Conservation (phyloP, 2,113 vertebrate species). For the Dipodomys merriami region DNA sequence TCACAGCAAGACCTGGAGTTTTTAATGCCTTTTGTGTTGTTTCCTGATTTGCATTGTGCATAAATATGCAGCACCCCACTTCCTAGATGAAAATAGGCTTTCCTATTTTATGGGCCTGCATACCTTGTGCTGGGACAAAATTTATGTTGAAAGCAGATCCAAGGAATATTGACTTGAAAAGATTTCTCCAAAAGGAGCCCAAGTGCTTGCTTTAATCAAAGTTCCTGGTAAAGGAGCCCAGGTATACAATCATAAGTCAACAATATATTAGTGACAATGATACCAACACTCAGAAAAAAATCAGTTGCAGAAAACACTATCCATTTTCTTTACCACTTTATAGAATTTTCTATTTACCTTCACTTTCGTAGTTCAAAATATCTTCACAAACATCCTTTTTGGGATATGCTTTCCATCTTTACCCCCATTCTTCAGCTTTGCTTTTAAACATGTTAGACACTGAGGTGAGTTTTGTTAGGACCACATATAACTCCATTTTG, state of each 20-base stretch:
- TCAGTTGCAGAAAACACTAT: not conserved
- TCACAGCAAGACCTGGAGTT: slow-evolving; percentile 34
- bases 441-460: not conserved
- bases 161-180: slow-evolving; percentile 61
- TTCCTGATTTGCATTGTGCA: slow-evolving; percentile 63
- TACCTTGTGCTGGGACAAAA: slow-evolving; percentile 51
- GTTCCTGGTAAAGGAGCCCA: not conserved
- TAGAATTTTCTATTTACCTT: slow-evolving; percentile 32
- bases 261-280: not conserved
- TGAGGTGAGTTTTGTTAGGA: not conserved
- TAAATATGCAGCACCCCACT: slow-evolving; percentile 58
- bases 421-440: not conserved
- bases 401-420: not conserved
- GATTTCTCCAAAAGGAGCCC: slow-evolving; percentile 33
- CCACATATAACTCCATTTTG: not conserved
- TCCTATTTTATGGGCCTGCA: slow-evolving; percentile 9
- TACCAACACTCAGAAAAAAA: not conserved
- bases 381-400: not conserved
- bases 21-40: slow-evolving; percentile 49
- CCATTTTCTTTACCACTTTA: slow-evolving; percentile 12
- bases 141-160: slow-evolving; percentile 67
- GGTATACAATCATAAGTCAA: slow-evolving; percentile 1
- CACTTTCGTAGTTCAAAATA: not conserved
- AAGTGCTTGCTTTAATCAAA: not conserved
- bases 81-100: slow-evolving; percentile 40